A percentile compares a stretch with the other conserved stretches of the same genome.
These are phyloP conservation scores for Phymastichus coffea DNA, from an alignment of 1,140 invertebrate species.

Conservation along the genomic window DNA sequence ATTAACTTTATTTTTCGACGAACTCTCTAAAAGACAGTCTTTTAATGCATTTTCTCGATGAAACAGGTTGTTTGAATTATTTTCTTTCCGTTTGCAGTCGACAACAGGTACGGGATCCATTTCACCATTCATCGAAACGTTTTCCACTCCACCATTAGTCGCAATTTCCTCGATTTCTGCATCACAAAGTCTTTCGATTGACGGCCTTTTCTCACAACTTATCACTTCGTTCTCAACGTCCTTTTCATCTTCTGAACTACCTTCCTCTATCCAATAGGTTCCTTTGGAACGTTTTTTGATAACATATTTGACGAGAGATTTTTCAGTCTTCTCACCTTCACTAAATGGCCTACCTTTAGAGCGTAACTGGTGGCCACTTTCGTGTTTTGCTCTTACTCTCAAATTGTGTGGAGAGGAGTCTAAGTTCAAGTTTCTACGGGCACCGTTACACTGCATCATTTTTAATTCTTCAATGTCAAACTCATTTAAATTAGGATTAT, in stretches of 20 bases:
- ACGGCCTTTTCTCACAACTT: conserved; percentile 27
- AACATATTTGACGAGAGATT: conserved; percentile 48
- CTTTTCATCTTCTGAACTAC: conserved; percentile 39
- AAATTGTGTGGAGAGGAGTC: conserved; percentile 52
- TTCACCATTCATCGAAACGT: conserved; percentile 21
- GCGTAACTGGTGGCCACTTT: conserved; percentile 51
- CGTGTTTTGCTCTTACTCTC: conserved; percentile 50
- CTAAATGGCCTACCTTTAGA: conserved; percentile 51
- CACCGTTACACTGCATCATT: conserved; percentile 54
- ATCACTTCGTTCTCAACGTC: conserved; percentile 27
- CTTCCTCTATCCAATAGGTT: conserved; percentile 53
- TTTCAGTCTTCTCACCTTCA: conserved; percentile 42
- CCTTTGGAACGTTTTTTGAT: conserved; percentile 54
- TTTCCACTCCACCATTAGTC: conserved; percentile 3
- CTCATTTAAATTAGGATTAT: conserved; percentile 40
- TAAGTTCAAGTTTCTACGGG: conserved; percentile 48
- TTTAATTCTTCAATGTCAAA: conserved; percentile 45
- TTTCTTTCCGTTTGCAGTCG: conserved; percentile 16
- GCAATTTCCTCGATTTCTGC: conserved; percentile 22
- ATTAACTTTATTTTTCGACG: conserved; percentile 18
- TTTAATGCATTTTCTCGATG: conserved; percentile 2
- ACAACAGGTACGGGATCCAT: neutral
- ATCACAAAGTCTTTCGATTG: conserved; percentile 30
- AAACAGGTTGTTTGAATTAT: conserved; percentile 6
- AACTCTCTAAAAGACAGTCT: conserved; percentile 10